Conservation (phyloP, 1,140 invertebrate genomes). For the Leptestheria dahalacensis region DNA sequence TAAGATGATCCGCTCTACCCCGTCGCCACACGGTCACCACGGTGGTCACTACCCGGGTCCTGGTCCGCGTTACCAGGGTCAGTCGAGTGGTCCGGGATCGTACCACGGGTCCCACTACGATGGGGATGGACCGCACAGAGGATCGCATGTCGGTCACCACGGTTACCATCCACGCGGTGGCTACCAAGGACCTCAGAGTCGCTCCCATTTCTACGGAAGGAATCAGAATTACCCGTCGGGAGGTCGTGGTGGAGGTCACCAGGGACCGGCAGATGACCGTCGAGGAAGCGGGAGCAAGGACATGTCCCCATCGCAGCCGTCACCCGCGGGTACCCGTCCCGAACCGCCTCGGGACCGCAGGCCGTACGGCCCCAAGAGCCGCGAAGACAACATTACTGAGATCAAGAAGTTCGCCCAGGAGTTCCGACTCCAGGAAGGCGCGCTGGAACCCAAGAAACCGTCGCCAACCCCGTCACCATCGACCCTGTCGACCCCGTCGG, state of each 20-base stretch:
- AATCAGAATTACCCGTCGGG: neutral
- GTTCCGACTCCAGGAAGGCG: constrained; percentile 32
- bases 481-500: neutral
- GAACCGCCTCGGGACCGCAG: neutral
- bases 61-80: constrained; percentile 11
- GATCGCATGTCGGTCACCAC: neutral
- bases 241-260: neutral
- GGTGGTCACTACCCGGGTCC: neutral
- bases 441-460: neutral
- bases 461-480: neutral
- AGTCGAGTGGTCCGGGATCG: neutral
- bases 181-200: neutral
- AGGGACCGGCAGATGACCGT: neutral
- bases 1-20: constrained; percentile 38
- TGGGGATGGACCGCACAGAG: neutral
- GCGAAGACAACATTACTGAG: constrained; percentile 37
- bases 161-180: neutral
- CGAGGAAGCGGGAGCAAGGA: neutral
- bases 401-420: constrained; percentile 41
- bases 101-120: constrained; percentile 7
- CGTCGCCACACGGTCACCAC: constrained; percentile 28
- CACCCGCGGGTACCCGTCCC: neutral
- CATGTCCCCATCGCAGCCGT: too few relatives aligned
- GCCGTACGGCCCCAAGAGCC: constrained; percentile 10
- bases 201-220: neutral